phyloP scores from a whole-genome alignment of 2,797 vertebrate species.

The Trichosurus vulpecula region DNA sequence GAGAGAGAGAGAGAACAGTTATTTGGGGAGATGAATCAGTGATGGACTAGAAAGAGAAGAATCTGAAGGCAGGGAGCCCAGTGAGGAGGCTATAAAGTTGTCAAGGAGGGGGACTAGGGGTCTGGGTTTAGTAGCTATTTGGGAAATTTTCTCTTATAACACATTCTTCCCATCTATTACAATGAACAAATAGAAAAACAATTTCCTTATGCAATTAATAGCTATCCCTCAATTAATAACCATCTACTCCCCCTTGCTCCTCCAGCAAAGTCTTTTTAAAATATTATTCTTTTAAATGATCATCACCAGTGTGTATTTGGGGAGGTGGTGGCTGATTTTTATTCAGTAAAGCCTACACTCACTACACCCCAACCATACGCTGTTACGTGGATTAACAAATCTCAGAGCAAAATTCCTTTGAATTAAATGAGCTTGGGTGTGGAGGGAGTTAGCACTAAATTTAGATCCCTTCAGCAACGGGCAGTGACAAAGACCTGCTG shows the following conservation, averaged over 20 bases:
- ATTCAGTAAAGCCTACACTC: background rate
- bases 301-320: background rate
- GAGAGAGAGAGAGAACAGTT: background rate
- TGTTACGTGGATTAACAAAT: background rate
- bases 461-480: accelerated
- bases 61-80: background rate
- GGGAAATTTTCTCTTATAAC: background rate
- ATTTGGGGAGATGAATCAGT: background rate
- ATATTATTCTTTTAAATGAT: background rate
- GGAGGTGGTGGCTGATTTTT: background rate
- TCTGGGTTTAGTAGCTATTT: background rate
- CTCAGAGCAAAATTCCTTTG: background rate
- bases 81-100: background rate
- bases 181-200: background rate
- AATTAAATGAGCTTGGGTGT: background rate
- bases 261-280: background rate
- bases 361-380: background rate
- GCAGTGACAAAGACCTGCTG: background rate
- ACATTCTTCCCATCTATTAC: background rate
- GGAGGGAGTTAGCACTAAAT: background rate
- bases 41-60: background rate
- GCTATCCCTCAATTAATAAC: background rate
- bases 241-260: background rate
- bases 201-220: background rate
- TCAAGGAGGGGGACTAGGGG: background rate